Percentiles rank a stretch among this genome's conserved stretches.
These are phyloP conservation scores for Aphis craccivora DNA, from an alignment of 1,140 invertebrate genomes.

Conservation along the genomic window DNA sequence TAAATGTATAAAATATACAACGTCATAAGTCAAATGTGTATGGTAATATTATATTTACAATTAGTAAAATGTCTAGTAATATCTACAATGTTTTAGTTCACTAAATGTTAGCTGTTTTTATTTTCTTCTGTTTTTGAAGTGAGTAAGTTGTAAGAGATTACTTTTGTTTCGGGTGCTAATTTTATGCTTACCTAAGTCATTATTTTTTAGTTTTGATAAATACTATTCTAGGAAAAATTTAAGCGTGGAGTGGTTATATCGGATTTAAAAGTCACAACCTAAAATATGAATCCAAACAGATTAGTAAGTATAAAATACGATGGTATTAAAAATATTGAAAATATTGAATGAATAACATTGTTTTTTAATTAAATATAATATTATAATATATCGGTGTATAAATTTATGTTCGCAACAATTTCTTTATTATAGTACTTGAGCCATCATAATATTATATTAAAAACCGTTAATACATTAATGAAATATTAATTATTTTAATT, in stretches of 20 bases:
- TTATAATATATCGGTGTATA: no score
- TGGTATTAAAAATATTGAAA: neutral
- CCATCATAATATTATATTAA: neutral
- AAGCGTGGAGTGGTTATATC: neutral
- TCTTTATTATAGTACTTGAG: neutral
- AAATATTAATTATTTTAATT: neutral
- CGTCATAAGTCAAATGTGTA: neutral
- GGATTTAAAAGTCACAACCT: neutral
- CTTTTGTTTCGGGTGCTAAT: neutral
- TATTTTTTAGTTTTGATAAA: neutral
- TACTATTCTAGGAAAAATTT: neutral
- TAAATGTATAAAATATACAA: neutral
- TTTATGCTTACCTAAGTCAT: neutral
- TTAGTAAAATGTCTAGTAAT: no score
- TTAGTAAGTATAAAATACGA: neutral
- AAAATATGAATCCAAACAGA: neutral
- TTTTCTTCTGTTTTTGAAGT: neutral
- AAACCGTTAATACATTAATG: neutral
- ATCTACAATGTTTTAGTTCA: neutral
- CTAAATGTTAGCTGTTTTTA: neutral
- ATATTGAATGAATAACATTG: neutral
- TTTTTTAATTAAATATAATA: no score
- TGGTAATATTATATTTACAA: neutral
- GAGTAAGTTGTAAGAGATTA: neutral
- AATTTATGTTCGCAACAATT: no score